Evolutionary conservation across 2,113 vertebrate genomes (phyloP), one percentile per base, ranked within the genome.

Genomic region (Leptodactylus fuscus): DNA sequence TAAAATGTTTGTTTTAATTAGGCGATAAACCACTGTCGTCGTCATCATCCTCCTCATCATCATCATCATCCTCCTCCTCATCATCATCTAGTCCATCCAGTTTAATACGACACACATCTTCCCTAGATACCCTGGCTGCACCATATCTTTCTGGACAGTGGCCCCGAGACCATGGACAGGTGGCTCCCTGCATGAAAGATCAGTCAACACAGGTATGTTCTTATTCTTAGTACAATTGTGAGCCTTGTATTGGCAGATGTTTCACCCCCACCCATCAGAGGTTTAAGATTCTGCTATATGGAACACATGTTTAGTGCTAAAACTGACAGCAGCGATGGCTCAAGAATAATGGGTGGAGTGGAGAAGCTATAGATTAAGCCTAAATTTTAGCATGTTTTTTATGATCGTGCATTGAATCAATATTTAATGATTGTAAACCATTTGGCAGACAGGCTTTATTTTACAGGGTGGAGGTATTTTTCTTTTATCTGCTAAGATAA

Each of bases 111-210:
- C 95, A 97, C 53, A 96, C 95, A 0, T 96, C 96, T 83, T 97
- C 97, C 0, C 88, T 98, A 94, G 97, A 99, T 88, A 95, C 96
- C 0, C 93, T 97, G 32, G 96, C 97, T 87, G 96, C 96, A 87
- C 94, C 97, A 0, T 98, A 99, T 91, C 97, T 99, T 87, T 95
- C 95, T 85, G 98, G 98, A 74, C 98, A 98, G 89, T 97, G 97
- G 98, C 98, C 98, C 93, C 96, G 98, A 90, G 98, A 99, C 88
- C 97, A 97, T 5, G 93, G 94, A 9, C 96, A 96, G 62, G 94
- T 94, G 88, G 90, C 94, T 85, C 95, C 97, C 81, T 98, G 95
- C 93, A 98, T 99, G 98, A 95, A 94, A 91, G 98, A 99, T 95
- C 97, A 99, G 91, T 95, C 97, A 34, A 99, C 98, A 5, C 98